Conservation (phyloP, 2,113 vertebrate species). For the Garra rufa region DNA sequence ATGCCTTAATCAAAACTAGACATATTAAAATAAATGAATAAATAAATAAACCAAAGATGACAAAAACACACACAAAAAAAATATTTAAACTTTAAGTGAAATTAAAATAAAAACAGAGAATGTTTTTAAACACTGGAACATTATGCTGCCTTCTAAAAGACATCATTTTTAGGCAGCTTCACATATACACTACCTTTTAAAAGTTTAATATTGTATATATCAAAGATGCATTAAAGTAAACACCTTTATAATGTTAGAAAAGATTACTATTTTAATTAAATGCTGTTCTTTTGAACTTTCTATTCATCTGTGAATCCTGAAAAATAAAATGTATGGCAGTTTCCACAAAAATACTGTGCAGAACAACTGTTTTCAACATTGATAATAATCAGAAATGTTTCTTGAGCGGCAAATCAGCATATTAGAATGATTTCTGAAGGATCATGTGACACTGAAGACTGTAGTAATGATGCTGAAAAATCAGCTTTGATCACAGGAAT, state of each 20-base stretch:
- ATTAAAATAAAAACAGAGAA: not conserved
- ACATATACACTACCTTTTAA: not conserved
- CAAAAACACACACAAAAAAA: not conserved
- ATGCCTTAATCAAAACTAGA: too few species aligned
- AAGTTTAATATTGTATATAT: too few species aligned
- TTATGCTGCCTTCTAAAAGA: not conserved
- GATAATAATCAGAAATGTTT: not conserved
- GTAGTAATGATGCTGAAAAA: too few species aligned
- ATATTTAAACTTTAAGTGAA: not conserved
- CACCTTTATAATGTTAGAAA: not conserved
- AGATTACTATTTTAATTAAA: not conserved
- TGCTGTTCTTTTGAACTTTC: not conserved
- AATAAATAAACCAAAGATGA: not conserved
- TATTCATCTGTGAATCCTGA: too few species aligned
- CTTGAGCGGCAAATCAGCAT: not conserved
- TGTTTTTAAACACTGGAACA: not conserved
- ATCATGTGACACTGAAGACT: slow-evolving; percentile 10
- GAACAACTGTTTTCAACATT: too few species aligned
- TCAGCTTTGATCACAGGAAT: too few species aligned
- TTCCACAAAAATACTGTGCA: not conserved
- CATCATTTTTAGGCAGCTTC: not conserved
- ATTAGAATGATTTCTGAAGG: not conserved
- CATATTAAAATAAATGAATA: too few species aligned
- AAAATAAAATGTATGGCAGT: not conserved
- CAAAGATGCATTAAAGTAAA: not conserved